phyloP scores from a whole-genome alignment of 2,888 invertebrate species.

The Cephus pygmeus region DNA sequence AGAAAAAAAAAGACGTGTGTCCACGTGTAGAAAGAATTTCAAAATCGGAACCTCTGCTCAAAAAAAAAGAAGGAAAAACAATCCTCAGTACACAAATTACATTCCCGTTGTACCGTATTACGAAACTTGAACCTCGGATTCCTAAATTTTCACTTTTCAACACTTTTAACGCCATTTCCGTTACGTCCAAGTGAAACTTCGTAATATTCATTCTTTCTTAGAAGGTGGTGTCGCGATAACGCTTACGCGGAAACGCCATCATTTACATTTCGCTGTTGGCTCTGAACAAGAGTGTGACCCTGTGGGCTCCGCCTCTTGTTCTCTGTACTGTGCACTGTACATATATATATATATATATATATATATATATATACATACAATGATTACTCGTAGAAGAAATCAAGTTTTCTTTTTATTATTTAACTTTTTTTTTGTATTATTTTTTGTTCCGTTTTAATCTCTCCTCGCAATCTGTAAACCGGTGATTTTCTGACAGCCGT shows the following conservation, averaged over 20 bases:
- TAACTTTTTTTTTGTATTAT: background rate
- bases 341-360: background rate
- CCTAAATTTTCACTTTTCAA: background rate
- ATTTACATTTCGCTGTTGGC: conserved; percentile 6
- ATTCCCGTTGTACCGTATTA: background rate
- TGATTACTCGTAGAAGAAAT: no score
- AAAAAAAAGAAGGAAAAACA: background rate
- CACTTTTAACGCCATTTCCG: background rate
- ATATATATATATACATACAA: no score
- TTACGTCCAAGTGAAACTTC: background rate
- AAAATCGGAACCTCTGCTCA: background rate
- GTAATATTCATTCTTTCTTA: background rate
- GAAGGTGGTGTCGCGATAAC: conserved; percentile 7
- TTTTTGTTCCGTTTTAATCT: background rate
- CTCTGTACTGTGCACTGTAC: background rate
- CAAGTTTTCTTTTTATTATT: no score
- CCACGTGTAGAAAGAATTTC: background rate
- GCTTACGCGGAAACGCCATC: conserved; percentile 4
- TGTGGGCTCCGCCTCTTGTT: background rate
- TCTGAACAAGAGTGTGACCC: background rate
- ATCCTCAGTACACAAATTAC: background rate
- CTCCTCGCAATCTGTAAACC: background rate
- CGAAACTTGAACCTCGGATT: background rate
- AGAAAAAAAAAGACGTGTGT: background rate
- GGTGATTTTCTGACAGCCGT: background rate